phyloP scores from a whole-genome alignment of 2,888 invertebrate species.

The Acanthosoma haemorrhoidale region DNA sequence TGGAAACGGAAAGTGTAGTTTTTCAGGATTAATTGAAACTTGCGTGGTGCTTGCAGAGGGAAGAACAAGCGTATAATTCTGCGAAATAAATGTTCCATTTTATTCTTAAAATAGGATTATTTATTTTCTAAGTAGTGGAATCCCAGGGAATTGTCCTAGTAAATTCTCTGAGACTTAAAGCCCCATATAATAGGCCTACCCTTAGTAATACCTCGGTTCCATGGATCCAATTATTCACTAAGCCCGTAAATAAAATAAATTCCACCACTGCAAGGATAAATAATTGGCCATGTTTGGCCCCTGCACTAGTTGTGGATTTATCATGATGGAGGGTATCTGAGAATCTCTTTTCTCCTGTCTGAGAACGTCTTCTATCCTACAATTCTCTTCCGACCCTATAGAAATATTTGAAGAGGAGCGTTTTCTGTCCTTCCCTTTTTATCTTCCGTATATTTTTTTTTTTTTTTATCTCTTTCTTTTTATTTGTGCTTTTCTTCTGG shows the following conservation, averaged over 20 bases:
- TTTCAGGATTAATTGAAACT: no score
- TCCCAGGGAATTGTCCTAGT: neutral
- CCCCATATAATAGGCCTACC: neutral
- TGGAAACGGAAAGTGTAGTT: no score
- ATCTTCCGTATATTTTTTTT: no score
- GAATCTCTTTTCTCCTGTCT: neutral
- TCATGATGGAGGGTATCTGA: neutral
- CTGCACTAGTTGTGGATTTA: neutral
- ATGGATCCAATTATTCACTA: constrained; percentile 8
- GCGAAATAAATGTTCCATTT: no score
- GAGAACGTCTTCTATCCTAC: constrained; percentile 1
- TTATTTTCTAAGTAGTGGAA: neutral
- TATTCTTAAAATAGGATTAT: no score
- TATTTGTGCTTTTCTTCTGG: constrained; percentile 4
- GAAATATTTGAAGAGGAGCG: constrained; percentile 20
- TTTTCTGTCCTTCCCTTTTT: constrained; percentile 21
- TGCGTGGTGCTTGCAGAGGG: no score
- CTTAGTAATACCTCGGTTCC: neutral
- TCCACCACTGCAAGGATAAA: neutral
- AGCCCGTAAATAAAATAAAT: constrained; percentile 10
- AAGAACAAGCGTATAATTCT: no score
- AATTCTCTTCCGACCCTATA: neutral
- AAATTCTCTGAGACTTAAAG: neutral
- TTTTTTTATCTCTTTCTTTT: neutral
- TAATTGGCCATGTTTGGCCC: neutral